Base-by-base conservation (phyloP, 2,888 invertebrate genomes). In the Iselma pallidipennis region DNA sequence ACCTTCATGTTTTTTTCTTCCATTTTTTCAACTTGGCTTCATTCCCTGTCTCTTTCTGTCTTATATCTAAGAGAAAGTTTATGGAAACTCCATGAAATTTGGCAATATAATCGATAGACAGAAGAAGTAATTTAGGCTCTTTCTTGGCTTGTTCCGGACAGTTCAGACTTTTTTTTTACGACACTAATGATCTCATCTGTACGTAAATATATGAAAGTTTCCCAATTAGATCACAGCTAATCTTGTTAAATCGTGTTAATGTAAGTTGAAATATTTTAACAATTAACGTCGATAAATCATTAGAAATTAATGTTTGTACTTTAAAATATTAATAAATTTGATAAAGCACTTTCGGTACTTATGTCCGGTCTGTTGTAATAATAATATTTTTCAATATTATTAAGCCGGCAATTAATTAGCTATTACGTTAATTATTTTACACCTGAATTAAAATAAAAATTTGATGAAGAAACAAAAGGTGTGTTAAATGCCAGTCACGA, bases 401-500 rank as follows among this genome's bases (percentile, higher is more conserved):
- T 1, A 9, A 9, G 4, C 9, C 14, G 2, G 16, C 16, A 37
- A 37, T 37, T 37, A 50, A 50, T 50, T 50, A 50, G 2, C 16
- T 16, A 37, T 10, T 16, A 3, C 28, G 28, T 28, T 50, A 50
- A 50, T 50, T 50, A 26, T 50, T 50, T 50, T 50, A 50, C 50
- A 50, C 50, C 26, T 50, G 50, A 9, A 50, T 7, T n/a, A n/a
- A 19, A 28, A 49, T 25, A 50, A n/a, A 16, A 16, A 37, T 16
- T 4, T 50, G 25, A 19, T 50, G 50, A 50, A 50, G 50, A 50
- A 50, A 50, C 50, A 50, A 50, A 49, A 50, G 50, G 50, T 50
- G 50, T 50, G 50, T 50, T 50, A 50, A 50, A 50, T 50, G 50
- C 50, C 25, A 50, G 50, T 25, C 50, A 50, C 50, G 50, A 50